Percentiles rank a stretch among this genome's conserved stretches.
phyloP scores from a whole-genome alignment of 2,797 vertebrate genomes.

The Rhabdophis nuchalis region DNA sequence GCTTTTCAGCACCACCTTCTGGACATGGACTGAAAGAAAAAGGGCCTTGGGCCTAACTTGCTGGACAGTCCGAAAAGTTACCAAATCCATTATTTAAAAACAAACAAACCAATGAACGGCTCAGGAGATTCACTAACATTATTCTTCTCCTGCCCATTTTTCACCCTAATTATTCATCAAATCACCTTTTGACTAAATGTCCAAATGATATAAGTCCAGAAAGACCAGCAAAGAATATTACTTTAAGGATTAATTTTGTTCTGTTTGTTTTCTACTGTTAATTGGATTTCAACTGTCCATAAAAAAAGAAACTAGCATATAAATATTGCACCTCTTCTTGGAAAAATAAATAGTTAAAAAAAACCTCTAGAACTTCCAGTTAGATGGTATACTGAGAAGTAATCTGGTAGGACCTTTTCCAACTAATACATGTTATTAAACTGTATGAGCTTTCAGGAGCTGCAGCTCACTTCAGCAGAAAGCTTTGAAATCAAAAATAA shows the following conservation, averaged over 20 bases:
- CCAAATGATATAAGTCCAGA: not conserved
- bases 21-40: not conserved
- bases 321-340: not conserved
- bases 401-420: not conserved
- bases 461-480: not conserved
- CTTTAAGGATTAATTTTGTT: not conserved
- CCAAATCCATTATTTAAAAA: not conserved
- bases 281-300: not conserved
- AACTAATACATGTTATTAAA: not conserved
- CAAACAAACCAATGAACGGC: not conserved
- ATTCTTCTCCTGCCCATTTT: not conserved
- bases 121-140: not conserved
- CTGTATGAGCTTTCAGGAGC: not conserved
- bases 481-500: not conserved
- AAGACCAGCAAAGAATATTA: not conserved
- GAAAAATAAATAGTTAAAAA: not conserved
- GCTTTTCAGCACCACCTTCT: not conserved
- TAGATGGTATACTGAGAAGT: not conserved
- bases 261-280: not conserved
- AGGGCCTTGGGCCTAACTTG: not conserved
- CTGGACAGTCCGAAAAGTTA: not conserved
- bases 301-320: not conserved
- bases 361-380: not conserved
- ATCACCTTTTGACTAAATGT: not conserved
- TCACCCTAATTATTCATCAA: not conserved